Evolutionary conservation across 2,797 vertebrate genomes (phyloP), one percentile per base, ranked within the genome.

Genomic region (Diceros bicornis): DNA sequence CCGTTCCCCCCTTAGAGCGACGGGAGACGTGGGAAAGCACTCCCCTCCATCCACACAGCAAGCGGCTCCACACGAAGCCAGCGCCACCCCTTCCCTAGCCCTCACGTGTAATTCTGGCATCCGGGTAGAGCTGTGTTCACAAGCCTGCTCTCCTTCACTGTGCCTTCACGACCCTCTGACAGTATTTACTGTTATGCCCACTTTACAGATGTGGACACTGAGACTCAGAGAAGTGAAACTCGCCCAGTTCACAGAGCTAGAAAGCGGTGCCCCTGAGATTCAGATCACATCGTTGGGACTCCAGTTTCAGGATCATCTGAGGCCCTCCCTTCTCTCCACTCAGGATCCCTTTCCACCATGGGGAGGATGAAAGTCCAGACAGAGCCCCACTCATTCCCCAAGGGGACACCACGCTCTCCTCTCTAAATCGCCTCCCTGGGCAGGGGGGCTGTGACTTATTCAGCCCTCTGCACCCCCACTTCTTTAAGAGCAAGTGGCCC

Each of bases 81-180:
- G 29, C 61, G 2, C 0, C 0, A 10, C 57, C 17, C 20, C 69
- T 14, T 18, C 4, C 37, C 17, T 52, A 44, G 68, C 41, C n/a
- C 2, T 74, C 44, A 0, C 37, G 0, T 14, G 9, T 1, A 11
- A 9, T 16, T 11, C 81, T 23, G 13, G 25, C 37, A 13, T 10
- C 52, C 2, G 32, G 7, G n/a, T 32, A 7, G 11, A 9, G 27
- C 7, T 4, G 0, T 50, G 64, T 8, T 77, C 17, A 52, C 6
- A 2, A 1, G 16, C 16, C 1, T 12, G 16, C 20, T 2, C 1
- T 5, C 85, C 25, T 32, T 32, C 23, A 2, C 34, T 12, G 17
- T 16, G 4, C 34, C 44, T 25, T 69, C 52, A 2, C 11, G 77
- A 12, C 23, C 27, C 13, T 16, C 68, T 2, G 3, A 23, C 9